Conservation (phyloP, 2,797 vertebrate genomes). For the Smutsia temminckii region DNA sequence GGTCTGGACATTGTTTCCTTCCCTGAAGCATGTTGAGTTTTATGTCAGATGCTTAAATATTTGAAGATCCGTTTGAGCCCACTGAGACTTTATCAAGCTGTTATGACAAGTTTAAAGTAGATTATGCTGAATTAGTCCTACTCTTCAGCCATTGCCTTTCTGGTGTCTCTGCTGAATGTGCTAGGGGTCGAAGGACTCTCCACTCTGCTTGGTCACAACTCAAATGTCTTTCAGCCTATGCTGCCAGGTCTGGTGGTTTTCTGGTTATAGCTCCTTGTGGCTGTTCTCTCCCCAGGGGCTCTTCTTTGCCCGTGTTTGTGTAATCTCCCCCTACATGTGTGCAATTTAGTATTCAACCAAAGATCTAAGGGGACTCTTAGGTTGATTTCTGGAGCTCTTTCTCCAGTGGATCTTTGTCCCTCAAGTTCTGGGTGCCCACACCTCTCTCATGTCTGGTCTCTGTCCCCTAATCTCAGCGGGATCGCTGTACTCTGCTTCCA, state of each 20-base stretch:
- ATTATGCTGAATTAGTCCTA: neutral
- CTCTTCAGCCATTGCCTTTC: neutral
- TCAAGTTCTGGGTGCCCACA: neutral
- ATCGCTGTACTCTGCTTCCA: neutral
- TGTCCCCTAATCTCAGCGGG: neutral
- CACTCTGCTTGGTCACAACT: neutral
- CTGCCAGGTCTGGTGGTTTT: neutral
- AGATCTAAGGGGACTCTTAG: neutral
- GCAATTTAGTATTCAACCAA: neutral
- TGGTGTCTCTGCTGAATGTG: neutral
- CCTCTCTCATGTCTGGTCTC: neutral
- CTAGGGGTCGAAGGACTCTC: neutral
- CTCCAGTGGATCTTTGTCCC: neutral
- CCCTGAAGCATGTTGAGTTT: neutral
- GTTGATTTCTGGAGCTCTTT: neutral
- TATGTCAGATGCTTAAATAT: neutral
- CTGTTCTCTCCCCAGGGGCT: neutral
- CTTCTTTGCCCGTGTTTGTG: neutral
- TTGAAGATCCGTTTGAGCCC: neutral
- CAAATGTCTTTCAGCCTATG: neutral
- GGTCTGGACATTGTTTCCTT: neutral
- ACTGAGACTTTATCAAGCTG: neutral
- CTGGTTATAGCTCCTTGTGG: neutral
- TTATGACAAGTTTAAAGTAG: neutral
- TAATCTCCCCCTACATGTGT: too few relatives aligned